A percentile compares a stretch with the other conserved stretches of the same genome.
These are phyloP conservation scores for Plebejus argus DNA, from an alignment of 2,888 invertebrate genomes.

Conservation along the genomic window DNA sequence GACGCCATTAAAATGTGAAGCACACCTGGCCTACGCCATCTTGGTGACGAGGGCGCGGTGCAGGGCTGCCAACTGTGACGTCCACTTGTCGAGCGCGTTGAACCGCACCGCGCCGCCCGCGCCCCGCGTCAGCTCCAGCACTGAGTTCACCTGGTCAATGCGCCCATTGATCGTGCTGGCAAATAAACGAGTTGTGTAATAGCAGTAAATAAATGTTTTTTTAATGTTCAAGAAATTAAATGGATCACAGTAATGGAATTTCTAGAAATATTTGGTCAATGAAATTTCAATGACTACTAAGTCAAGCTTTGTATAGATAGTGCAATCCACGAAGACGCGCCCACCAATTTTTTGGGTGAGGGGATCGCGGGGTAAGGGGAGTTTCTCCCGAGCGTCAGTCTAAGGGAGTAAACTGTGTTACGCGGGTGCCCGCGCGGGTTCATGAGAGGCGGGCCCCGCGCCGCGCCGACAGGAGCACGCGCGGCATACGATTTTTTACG, in stretches of 20 bases:
- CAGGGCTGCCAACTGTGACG: conserved; percentile 92
- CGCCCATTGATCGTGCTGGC: conserved; percentile 90
- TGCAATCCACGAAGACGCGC: no score
- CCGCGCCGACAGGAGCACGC: no score
- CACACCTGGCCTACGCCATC: conserved; percentile 84
- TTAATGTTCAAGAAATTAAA: neutral
- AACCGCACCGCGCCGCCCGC: conserved; percentile 92
- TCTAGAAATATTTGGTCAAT: no score
- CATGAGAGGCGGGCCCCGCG: no score
- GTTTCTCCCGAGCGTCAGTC: no score
- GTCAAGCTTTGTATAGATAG: no score
- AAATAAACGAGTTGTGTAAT: conserved; percentile 36
- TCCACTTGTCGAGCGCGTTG: conserved; percentile 97
- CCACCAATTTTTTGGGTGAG: no score
- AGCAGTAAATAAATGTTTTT: neutral
- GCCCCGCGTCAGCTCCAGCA: conserved; percentile 91
- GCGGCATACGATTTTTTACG: no score
- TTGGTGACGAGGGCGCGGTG: conserved; percentile 96
- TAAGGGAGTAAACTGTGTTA: no score
- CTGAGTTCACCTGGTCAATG: conserved; percentile 96
- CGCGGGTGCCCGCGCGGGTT: no score
- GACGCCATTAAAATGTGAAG: neutral
- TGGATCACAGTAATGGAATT: no score
- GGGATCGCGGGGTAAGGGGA: no score
- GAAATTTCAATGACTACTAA: neutral